A percentile compares a stretch with the other conserved stretches of the same genome.
Evolutionary conservation across 64 coral and sea anemone genomes (phyloP).

Genomic region (Acropora yongei): DNA sequence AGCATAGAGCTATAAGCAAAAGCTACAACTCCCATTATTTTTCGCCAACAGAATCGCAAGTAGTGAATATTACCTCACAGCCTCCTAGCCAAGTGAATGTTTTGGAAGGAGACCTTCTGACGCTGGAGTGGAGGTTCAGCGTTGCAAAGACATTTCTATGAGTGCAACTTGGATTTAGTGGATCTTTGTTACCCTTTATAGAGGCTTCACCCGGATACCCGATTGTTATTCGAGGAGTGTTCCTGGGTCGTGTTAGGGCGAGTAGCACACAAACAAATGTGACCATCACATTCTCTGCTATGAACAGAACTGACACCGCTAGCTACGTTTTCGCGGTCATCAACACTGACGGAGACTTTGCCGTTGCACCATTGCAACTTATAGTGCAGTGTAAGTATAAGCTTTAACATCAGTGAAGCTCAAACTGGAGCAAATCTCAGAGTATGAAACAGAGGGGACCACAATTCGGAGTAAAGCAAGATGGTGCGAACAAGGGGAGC

Average conservation of each 20-base stretch:
- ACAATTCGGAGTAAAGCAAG: background rate
- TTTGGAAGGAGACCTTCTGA: background rate
- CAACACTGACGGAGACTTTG: background rate
- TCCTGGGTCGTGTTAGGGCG: background rate
- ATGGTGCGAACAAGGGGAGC: conserved; percentile 26
- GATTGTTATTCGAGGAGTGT: background rate
- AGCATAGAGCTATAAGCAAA: no score
- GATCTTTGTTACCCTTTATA: background rate
- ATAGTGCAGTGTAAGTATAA: background rate
- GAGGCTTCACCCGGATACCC: background rate
- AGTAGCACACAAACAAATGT: background rate
- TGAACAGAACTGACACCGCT: background rate
- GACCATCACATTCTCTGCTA: background rate
- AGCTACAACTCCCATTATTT: no score
- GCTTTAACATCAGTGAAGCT: background rate
- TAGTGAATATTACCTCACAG: background rate
- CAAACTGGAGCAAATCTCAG: background rate
- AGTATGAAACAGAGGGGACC: conserved; percentile 8
- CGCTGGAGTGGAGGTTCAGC: background rate
- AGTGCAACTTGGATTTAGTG: background rate
- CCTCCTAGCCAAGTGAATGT: background rate
- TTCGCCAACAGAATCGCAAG: background rate
- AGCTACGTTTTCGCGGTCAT: background rate
- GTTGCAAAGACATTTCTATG: background rate
- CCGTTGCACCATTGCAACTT: background rate